These are phyloP conservation scores for Heterochromis multidens DNA, from an alignment of 2,113 vertebrate genomes.

Conservation along the genomic window DNA sequence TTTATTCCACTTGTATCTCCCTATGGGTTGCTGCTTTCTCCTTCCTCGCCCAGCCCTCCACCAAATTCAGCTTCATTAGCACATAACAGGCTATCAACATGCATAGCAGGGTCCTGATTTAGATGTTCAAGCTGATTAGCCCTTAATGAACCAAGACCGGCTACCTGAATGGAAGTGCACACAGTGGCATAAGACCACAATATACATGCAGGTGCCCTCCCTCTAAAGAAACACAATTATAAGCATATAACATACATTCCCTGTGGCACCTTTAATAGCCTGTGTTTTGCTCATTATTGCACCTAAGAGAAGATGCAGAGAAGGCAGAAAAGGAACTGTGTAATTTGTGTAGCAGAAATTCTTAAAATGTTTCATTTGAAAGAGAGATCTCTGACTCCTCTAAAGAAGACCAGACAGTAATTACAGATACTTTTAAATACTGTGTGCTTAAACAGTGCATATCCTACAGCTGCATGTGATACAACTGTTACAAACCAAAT, in stretches of 20 bases:
- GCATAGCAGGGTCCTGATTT: conserved; percentile 73
- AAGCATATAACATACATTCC: background rate
- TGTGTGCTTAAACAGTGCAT: background rate
- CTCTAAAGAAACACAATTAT: background rate
- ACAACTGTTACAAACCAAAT: background rate
- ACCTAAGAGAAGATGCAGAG: background rate
- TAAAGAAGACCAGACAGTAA: background rate
- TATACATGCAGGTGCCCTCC: background rate
- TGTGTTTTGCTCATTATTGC: background rate
- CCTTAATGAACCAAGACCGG: conserved; percentile 57
- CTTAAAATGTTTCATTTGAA: background rate
- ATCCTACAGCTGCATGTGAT: background rate
- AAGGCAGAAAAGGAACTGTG: background rate
- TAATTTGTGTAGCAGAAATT: background rate
- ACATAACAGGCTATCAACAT: conserved; percentile 75
- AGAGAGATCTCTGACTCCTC: background rate
- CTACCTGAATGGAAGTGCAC: conserved; percentile 57
- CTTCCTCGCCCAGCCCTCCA: background rate
- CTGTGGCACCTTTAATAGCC: background rate
- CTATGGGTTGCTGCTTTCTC: conserved; percentile 39
- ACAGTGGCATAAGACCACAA: conserved; percentile 24
- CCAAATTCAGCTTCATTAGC: conserved; percentile 68
- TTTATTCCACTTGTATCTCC: conserved; percentile 57
- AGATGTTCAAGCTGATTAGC: conserved; percentile 72
- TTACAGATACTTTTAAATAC: background rate